Base-by-base conservation (phyloP, 2,113 vertebrate species). In the Chaenogobius annularis region DNA sequence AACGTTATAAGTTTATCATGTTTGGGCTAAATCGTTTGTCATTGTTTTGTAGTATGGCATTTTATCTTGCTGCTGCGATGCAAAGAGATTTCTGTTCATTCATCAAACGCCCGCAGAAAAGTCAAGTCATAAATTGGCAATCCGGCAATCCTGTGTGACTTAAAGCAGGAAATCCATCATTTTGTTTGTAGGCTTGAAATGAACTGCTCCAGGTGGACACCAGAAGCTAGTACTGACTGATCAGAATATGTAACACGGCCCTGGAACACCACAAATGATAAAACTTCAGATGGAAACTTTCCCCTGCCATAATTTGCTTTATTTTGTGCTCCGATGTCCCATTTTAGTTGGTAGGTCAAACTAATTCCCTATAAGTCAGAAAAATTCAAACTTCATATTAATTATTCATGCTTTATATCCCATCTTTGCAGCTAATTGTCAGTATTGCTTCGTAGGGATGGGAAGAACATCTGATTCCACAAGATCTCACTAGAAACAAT, bases 91-190 rank as follows among this genome's bases (percentile, higher is more conserved):
- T 71, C 10, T 68, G 59, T 73, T 79, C 10, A 58, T 68, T 69
- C 48, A 68, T 35, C 22, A 67, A 55, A 80, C 68, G 17, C n/a
- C 37, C 26, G 20, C 13, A 43, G 23, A 59, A 66, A 74, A 75
- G 35, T 47, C 55, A 58, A 15, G 47, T 6, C 48, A 69, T 52
- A 23, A 72, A 72, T 44, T 40, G 6, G 22, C 11, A 72, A 31
- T 77, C 56, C 22, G 6, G 22, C 11, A 72, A 31, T 77, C 56
- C 22, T 12, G 1, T 10, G 37, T 46, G 56, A 72, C 59, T 63
- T 68, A 10, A 72, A 69, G 47, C 62, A 68, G 62, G 46, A 69
- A 75, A 66, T 75, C 54, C 44, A 69, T 73, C 48, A 70, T 64
- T 73, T 59, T 40, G 46, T 70, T 44, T 69, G 68, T 66, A 37